Evolutionary conservation across 2,113 vertebrate genomes (phyloP), one percentile per base, ranked within the genome.

Genomic region (Spizaetus ornatus): DNA sequence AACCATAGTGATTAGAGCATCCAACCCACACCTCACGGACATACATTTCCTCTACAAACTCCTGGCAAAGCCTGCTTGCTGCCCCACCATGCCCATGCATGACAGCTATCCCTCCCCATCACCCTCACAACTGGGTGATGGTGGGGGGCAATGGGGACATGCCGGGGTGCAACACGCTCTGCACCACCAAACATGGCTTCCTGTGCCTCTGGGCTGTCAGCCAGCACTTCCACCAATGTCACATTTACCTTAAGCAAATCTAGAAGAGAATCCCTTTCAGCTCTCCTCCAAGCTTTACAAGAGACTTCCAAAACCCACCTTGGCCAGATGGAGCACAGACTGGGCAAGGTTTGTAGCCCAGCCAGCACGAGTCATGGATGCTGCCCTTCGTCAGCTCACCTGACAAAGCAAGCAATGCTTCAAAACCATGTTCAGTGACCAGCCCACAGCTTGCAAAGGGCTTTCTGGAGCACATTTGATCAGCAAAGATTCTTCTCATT

Each of bases 221-320:
- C 20, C 1, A 1, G 47, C 26, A 9, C 42, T n/a, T 59, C 40
- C 40, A 43, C 29, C 5, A 0, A 32, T 0, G 0, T 21, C 25
- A 50, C 34, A 5, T 40, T 69, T 29, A 66, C 17, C 59, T 53
- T 31, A 16, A 67, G 42, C 18, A 90, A 67, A 69, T 23, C 34
- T 26, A 59, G 79, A 74, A 27, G 7, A 79, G 16, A 70, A 74
- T 55, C 21, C 19, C 79, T 20, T 61, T 10, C 18, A 65, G 73
- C 42, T 80, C 31, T 53, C 52, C 56, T 52, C 40, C 32, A 61
- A 45, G 52, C 27, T 67, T 48, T 55, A 45, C 63, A 40, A 32
- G 42, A 81, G 13, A 27, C 16, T 62, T 58, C 40, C 22, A 14
- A 77, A 52, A 25, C 17, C 34, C 43, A 16, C 16, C 40, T 23